phyloP scores from a whole-genome alignment of 2,888 invertebrate genomes.

The Axea sp. region DNA sequence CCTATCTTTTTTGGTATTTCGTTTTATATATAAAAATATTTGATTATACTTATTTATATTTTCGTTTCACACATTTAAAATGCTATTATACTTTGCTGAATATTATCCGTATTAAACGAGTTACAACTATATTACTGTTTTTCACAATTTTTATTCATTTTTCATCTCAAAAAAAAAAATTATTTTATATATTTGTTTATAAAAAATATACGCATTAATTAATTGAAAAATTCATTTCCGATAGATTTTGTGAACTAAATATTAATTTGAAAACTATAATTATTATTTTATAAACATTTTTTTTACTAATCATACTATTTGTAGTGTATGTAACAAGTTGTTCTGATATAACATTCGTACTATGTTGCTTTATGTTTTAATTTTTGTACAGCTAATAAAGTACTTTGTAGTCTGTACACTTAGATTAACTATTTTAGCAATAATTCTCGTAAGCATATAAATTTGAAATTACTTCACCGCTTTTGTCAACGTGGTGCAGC shows the following conservation, averaged over 20 bases:
- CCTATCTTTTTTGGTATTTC: constrained; percentile 20
- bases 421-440: constrained; percentile 13
- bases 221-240: too few relatives aligned
- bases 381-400: too few relatives aligned
- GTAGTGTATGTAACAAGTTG: too few relatives aligned
- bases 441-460: background rate
- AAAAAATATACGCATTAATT: too few relatives aligned
- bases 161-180: too few relatives aligned
- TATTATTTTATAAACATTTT: too few relatives aligned
- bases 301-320: too few relatives aligned
- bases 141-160: constrained; percentile 31
- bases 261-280: too few relatives aligned
- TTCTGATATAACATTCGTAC: too few relatives aligned
- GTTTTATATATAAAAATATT: constrained; percentile 31
- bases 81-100: constrained; percentile 2
- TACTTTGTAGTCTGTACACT: background rate
- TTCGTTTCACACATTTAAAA: constrained; percentile 31
- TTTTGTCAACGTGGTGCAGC: constrained; percentile 1
- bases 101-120: constrained; percentile 30
- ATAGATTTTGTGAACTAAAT: too few relatives aligned
- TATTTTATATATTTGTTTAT: too few relatives aligned
- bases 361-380: too few relatives aligned
- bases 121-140: constrained; percentile 8
- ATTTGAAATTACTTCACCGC: constrained; percentile 14
- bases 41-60: constrained; percentile 39